phyloP scores from a whole-genome alignment of 2,113 vertebrate genomes.

The Mixornis gularis region DNA sequence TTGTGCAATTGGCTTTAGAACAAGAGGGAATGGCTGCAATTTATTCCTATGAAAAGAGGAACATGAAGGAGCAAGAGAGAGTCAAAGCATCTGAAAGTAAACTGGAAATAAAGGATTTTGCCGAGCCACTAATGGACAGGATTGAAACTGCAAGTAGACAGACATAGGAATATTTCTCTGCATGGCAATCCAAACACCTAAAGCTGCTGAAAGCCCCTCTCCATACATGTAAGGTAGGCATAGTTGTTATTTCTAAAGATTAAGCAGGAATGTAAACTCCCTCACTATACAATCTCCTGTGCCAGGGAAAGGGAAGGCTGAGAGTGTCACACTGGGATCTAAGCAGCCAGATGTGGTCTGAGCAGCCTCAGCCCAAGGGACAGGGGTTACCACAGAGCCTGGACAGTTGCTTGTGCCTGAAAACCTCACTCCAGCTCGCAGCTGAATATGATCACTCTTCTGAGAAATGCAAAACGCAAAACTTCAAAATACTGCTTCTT shows the following conservation, averaged over 20 bases:
- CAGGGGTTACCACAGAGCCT: rapidly evolving
- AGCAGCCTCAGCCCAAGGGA: neutral
- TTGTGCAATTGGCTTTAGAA: neutral
- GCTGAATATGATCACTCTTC: neutral
- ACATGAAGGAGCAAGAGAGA: neutral
- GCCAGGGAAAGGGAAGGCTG: neutral
- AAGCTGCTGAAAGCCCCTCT: neutral
- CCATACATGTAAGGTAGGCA: neutral
- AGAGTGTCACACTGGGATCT: neutral
- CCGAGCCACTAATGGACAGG: neutral
- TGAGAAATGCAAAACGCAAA: neutral
- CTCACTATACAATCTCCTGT: neutral
- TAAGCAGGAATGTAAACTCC: neutral
- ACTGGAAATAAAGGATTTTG: neutral
- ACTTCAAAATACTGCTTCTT: neutral
- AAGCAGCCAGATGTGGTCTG: neutral
- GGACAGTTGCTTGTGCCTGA: neutral
- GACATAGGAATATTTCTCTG: neutral
- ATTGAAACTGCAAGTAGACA: neutral
- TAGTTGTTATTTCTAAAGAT: neutral
- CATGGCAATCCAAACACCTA: neutral
- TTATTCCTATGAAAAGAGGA: neutral
- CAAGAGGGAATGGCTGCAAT: neutral
- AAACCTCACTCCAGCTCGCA: neutral
- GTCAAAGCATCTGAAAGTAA: neutral